phyloP scores from a whole-genome alignment of 2,888 invertebrate genomes.

The Temnothorax ravouxi region DNA sequence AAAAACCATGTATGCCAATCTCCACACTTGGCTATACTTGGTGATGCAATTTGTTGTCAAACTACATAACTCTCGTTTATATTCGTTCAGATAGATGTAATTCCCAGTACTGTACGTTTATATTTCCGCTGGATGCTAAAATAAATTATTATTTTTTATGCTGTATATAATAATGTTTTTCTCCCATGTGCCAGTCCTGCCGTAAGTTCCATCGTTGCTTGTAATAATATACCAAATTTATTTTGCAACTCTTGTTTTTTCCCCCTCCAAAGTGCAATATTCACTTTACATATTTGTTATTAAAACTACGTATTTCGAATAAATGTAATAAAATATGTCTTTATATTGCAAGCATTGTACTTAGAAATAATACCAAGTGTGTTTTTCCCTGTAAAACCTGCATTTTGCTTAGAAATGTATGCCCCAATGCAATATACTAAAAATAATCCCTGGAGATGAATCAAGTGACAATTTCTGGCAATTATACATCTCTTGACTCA shows the following conservation, averaged over 20 bases:
- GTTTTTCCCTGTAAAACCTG: not conserved
- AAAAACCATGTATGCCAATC: constrained; percentile 6
- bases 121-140: constrained; percentile 81
- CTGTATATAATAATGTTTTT: constrained; percentile 73
- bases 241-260: not conserved
- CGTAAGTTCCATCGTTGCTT: not conserved
- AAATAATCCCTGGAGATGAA: constrained; percentile 45
- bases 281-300: not conserved
- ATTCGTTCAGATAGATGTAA: constrained; percentile 60
- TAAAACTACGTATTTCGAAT: not conserved
- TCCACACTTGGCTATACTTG: constrained; percentile 38
- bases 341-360: not conserved
- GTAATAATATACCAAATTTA: not conserved
- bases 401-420: not conserved
- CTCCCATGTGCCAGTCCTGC: constrained; percentile 47
- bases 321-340: not conserved
- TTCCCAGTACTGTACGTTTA: constrained; percentile 77
- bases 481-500: constrained; percentile 63
- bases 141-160: constrained; percentile 86
- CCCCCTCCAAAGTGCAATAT: not conserved
- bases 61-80: constrained; percentile 45
- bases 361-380: not conserved
- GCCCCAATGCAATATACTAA: constrained; percentile 1
- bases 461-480: constrained; percentile 65
- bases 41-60: constrained; percentile 54